These are phyloP conservation scores for Glossophaga mutica DNA, from an alignment of 2,797 vertebrate species.

Conservation along the genomic window DNA sequence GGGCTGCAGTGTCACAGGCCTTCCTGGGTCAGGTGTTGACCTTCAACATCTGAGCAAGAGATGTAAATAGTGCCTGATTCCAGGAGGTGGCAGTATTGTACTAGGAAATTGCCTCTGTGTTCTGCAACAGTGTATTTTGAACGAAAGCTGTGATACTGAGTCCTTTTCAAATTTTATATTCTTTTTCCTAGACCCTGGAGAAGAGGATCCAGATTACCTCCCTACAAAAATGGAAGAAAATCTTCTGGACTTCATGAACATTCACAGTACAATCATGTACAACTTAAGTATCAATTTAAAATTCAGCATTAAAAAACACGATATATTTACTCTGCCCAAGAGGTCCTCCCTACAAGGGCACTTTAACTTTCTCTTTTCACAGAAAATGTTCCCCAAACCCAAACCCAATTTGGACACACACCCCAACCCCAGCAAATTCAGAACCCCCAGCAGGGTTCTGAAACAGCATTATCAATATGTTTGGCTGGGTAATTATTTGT, in stretches of 20 bases:
- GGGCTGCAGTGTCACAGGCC: background rate
- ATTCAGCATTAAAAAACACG: background rate
- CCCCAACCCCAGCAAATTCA: rapidly evolving
- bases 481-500: background rate
- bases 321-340: background rate
- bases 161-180: background rate
- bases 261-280: background rate
- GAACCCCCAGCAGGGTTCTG: background rate
- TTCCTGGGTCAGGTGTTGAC: background rate
- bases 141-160: background rate
- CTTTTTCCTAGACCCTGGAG: background rate
- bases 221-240: background rate
- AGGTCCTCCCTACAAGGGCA: background rate
- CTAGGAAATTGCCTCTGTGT: background rate
- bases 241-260: background rate
- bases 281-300: background rate
- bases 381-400: background rate
- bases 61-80: background rate
- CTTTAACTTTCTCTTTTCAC: background rate
- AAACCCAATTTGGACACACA: background rate
- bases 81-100: background rate
- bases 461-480: background rate
- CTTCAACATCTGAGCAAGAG: background rate
- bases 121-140: background rate
- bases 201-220: background rate